phyloP scores from a whole-genome alignment of 2,888 invertebrate genomes.

The Perithous albicinctus region DNA sequence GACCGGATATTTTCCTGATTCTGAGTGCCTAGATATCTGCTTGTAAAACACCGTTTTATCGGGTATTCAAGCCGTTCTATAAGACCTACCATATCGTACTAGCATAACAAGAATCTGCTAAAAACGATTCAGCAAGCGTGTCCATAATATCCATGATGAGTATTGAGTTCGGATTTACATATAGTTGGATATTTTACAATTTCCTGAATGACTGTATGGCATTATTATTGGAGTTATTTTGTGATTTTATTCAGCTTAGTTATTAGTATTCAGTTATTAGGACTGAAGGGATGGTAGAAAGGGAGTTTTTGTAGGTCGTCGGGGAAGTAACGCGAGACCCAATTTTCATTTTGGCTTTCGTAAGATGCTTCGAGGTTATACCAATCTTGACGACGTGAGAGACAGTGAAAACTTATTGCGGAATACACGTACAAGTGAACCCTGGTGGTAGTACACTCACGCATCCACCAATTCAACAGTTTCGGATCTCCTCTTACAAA shows the following conservation, averaged over 20 bases:
- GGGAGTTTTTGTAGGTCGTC: too few relatives aligned
- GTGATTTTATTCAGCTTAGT: too few relatives aligned
- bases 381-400: conserved; percentile 3
- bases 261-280: too few relatives aligned
- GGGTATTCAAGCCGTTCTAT: background rate
- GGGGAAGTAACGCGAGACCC: background rate
- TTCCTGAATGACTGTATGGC: too few relatives aligned
- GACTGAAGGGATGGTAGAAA: background rate
- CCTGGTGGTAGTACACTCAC: background rate
- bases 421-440: conserved; percentile 29
- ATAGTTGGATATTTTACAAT: too few relatives aligned
- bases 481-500: conserved; percentile 30
- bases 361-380: conserved; percentile 11
- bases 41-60: conserved; percentile 4
- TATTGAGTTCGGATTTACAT: background rate
- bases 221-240: too few relatives aligned
- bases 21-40: background rate
- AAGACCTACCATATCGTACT: background rate
- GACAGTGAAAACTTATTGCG: conserved; percentile 25
- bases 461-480: conserved; percentile 26
- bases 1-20: background rate
- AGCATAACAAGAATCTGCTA: background rate
- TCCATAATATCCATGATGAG: background rate
- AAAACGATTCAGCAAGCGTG: background rate
- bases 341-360: conserved; percentile 3